Conservation (phyloP, 2,797 vertebrate genomes). For the Siniperca scherzeri region DNA sequence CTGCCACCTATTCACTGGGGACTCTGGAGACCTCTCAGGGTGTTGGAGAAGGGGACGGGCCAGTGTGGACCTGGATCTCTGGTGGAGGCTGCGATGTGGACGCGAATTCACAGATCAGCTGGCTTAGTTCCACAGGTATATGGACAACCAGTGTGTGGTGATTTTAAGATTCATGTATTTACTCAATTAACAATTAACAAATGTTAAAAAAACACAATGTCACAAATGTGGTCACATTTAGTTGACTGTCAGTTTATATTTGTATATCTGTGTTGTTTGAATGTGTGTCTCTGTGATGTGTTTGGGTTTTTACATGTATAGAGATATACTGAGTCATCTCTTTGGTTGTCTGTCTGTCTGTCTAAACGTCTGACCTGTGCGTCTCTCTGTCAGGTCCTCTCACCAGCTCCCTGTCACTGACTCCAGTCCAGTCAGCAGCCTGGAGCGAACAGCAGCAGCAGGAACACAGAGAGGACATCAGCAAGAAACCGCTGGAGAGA, state of each 20-base stretch:
- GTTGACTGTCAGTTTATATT: slow-evolving; percentile 7
- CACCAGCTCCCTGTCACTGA: slow-evolving; percentile 83
- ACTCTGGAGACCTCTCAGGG: slow-evolving; percentile 84
- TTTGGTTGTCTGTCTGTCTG: slow-evolving; percentile 36
- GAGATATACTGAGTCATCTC: slow-evolving; percentile 51
- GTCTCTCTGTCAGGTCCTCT: slow-evolving; percentile 85
- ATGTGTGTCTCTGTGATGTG: slow-evolving; percentile 24
- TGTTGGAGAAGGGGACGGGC: slow-evolving; percentile 85
- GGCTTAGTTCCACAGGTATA: slow-evolving; percentile 89
- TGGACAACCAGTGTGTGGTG: not conserved
- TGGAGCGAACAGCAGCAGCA: slow-evolving; percentile 91
- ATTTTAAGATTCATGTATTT: not conserved
- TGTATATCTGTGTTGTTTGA: slow-evolving; percentile 26
- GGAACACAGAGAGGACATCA: slow-evolving; percentile 86
- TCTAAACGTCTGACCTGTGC: slow-evolving; percentile 63
- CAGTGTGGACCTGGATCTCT: slow-evolving; percentile 94
- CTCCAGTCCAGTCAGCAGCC: slow-evolving; percentile 90
- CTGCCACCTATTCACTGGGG: slow-evolving; percentile 84
- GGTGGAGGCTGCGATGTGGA: slow-evolving; percentile 92
- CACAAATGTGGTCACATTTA: not conserved
- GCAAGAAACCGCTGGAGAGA: slow-evolving; percentile 90
- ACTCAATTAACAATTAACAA: not conserved
- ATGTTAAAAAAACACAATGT: not conserved
- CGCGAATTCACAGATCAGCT: slow-evolving; percentile 85
- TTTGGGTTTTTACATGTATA: not conserved